Evolutionary conservation across 2,888 invertebrate species (phyloP).

Genomic region (Falcaria lacertinaria): DNA sequence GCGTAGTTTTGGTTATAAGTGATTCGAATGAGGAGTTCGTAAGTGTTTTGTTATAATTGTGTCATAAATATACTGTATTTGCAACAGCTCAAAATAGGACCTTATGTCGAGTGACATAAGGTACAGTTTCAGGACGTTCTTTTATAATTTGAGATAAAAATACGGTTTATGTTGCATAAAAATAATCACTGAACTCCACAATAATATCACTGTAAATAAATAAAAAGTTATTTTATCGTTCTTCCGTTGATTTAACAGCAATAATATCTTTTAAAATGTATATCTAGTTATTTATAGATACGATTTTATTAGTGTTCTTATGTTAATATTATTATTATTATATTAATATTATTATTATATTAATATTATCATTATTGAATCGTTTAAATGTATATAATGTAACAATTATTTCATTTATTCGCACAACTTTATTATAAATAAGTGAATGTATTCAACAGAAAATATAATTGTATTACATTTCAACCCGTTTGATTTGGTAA

Average conservation of each 20-base stretch:
- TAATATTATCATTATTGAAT: too few species aligned
- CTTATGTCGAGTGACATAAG: too few species aligned
- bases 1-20: constrained; percentile 24
- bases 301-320: constrained; percentile 49
- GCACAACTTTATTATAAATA: constrained; percentile 46
- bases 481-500: not conserved
- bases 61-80: not conserved
- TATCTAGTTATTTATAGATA: constrained; percentile 50
- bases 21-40: constrained; percentile 11
- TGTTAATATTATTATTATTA: too few species aligned
- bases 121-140: too few species aligned
- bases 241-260: constrained; percentile 60
- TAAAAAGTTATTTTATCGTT: constrained; percentile 32
- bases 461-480: constrained; percentile 13
- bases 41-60: constrained; percentile 7
- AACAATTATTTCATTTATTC: constrained; percentile 34
- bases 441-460: constrained; percentile 8
- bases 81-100: not conserved
- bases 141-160: too few species aligned
- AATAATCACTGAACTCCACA: not conserved
- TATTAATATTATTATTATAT: too few species aligned
- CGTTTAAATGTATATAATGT: constrained; percentile 40
- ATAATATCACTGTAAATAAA: constrained; percentile 10
- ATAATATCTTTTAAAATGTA: constrained; percentile 46
- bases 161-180: too few species aligned